Evolutionary conservation across 23 tunicate genomes (phyloP).

Genomic region (Botrylloides violaceus): DNA sequence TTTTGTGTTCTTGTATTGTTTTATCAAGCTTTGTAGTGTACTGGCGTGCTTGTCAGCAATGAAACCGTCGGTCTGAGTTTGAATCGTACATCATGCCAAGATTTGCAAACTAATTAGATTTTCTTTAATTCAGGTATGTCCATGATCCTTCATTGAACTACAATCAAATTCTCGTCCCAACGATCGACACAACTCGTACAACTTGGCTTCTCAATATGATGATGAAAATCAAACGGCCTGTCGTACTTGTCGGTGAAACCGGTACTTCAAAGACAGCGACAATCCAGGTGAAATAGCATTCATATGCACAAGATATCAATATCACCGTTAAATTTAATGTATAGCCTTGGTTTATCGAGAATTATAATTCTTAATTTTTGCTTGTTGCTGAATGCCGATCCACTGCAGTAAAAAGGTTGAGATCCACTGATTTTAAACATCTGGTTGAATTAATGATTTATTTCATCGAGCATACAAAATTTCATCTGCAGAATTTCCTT

Average conservation of each 20-base stretch:
- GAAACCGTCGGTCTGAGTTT: too few relatives aligned
- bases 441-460: too few relatives aligned
- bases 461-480: too few relatives aligned
- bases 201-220: slow-evolving; percentile 82
- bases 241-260: slow-evolving; percentile 97
- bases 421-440: too few relatives aligned
- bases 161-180: slow-evolving; percentile 98
- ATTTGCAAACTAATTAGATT: too few relatives aligned
- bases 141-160: slow-evolving; percentile 88
- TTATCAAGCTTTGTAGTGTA: too few relatives aligned
- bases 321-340: too few relatives aligned
- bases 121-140: slow-evolving; percentile 20
- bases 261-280: slow-evolving; percentile 99
- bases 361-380: background rate
- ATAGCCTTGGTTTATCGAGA: background rate
- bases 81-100: background rate
- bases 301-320: background rate
- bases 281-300: slow-evolving; percentile 61
- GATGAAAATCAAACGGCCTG: slow-evolving; percentile 76
- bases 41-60: too few relatives aligned
- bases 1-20: too few relatives aligned
- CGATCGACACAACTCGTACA: slow-evolving; percentile 95
- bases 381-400: background rate
- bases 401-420: background rate
- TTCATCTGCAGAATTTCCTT: slow-evolving; percentile 78